Evolutionary conservation across 2,113 vertebrate species (phyloP).

Genomic region (Elgaria multicarinata): DNA sequence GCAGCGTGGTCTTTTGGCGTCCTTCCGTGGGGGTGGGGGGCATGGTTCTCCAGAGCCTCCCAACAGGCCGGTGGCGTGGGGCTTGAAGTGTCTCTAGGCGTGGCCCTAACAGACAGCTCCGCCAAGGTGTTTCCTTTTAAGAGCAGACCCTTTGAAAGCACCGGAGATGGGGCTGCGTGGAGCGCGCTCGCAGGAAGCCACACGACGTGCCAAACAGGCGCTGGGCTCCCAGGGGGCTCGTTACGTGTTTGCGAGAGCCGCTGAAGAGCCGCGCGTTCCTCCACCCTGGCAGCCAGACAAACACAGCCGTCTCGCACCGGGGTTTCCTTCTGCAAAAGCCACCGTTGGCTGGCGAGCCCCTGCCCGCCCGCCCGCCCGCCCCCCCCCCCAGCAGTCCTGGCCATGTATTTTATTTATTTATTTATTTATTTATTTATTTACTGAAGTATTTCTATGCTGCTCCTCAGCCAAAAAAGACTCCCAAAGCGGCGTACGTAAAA

Average conservation of each 20-base stretch:
- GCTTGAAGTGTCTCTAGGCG: neutral
- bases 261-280: neutral
- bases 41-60: neutral
- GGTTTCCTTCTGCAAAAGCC: neutral
- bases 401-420: neutral
- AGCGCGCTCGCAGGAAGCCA: neutral
- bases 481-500: too few species aligned
- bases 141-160: neutral
- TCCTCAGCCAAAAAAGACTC: too few species aligned
- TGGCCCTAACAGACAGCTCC: neutral
- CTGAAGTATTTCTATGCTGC: too few species aligned
- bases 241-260: neutral
- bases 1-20: neutral
- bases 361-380: neutral
- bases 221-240: neutral
- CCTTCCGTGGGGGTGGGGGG: neutral
- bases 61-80: neutral
- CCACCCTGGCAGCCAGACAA: neutral
- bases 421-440: too few species aligned
- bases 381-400: too few species aligned
- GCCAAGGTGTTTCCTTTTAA: neutral
- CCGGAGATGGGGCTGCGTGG: neutral
- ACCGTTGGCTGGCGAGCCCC: neutral
- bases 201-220: neutral
- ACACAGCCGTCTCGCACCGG: accelerated